Evolutionary conservation across 2,888 invertebrate species (phyloP).

Genomic region (Philhelius pedissequus): DNA sequence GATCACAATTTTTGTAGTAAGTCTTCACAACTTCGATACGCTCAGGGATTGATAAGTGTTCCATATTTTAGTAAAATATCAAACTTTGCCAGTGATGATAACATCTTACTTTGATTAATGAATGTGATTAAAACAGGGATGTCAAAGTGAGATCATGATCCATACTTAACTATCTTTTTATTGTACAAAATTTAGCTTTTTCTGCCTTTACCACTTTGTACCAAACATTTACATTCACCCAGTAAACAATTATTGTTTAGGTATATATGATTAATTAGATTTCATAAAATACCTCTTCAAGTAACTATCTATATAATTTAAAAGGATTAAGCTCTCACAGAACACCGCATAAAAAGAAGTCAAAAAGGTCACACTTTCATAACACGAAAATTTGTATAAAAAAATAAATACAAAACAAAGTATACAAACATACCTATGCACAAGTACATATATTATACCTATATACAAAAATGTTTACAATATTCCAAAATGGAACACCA

Average conservation of each 20-base stretch:
- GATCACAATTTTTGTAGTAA: too few relatives aligned
- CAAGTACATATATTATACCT: not conserved
- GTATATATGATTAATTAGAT: slow-evolving; percentile 25
- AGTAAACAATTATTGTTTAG: not conserved
- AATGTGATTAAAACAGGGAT: too few relatives aligned
- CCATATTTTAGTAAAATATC: too few relatives aligned
- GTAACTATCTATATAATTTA: slow-evolving; percentile 4
- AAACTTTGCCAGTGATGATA: too few relatives aligned
- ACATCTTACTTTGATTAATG: too few relatives aligned
- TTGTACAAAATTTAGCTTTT: too few relatives aligned
- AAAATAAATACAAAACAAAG: not conserved
- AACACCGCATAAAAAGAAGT: not conserved
- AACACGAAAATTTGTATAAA: not conserved
- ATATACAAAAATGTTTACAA: slow-evolving; percentile 27
- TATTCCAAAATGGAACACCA: slow-evolving; percentile 33
- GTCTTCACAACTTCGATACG: too few relatives aligned
- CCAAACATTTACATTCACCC: not conserved
- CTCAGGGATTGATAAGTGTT: too few relatives aligned
- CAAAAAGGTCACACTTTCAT: slow-evolving; percentile 54
- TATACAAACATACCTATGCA: too few relatives aligned
- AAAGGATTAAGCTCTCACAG: slow-evolving; percentile 24
- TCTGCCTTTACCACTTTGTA: too few relatives aligned
- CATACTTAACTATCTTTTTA: too few relatives aligned
- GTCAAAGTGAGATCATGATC: too few relatives aligned
- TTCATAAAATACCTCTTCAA: not conserved